phyloP scores from a whole-genome alignment of 1,140 invertebrate species.

The Caligus rogercresseyi region DNA sequence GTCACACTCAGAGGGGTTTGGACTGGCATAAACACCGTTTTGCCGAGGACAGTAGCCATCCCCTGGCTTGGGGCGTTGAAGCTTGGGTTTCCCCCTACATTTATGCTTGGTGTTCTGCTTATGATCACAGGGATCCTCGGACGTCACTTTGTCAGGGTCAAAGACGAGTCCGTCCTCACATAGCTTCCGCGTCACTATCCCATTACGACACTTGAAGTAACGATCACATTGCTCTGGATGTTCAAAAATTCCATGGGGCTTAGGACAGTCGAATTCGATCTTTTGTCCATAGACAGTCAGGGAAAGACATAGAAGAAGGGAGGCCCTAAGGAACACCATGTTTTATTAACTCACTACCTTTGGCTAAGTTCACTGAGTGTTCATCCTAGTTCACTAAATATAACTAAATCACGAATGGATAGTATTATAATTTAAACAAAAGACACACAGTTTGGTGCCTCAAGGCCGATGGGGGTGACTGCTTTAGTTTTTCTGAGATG shows the following conservation, averaged over 20 bases:
- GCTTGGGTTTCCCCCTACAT: conserved; percentile 6
- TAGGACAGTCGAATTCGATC: conserved; percentile 51
- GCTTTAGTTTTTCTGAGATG: not conserved
- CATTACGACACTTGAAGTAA: conserved; percentile 53
- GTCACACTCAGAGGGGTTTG: conserved; percentile 55
- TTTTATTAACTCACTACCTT: not conserved
- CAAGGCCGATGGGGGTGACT: not conserved
- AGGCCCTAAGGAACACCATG: not conserved
- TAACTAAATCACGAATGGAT: not conserved
- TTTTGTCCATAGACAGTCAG: conserved; percentile 38
- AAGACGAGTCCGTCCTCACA: conserved; percentile 67
- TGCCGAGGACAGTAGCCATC: conserved; percentile 44
- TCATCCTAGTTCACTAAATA: not conserved
- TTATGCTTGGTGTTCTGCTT: conserved; percentile 17
- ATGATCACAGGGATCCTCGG: conserved; percentile 19
- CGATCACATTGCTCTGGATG: conserved; percentile 60
- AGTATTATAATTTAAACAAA: not conserved
- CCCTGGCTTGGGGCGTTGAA: conserved; percentile 18
- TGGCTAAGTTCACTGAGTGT: not conserved
- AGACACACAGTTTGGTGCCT: not conserved
- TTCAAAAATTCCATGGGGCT: conserved; percentile 51
- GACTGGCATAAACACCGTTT: conserved; percentile 74
- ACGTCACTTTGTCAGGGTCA: conserved; percentile 33
- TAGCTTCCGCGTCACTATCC: conserved; percentile 44
- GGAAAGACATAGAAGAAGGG: not conserved